Conservation (phyloP, 1,140 invertebrate genomes). For the Panulirus ornatus region DNA sequence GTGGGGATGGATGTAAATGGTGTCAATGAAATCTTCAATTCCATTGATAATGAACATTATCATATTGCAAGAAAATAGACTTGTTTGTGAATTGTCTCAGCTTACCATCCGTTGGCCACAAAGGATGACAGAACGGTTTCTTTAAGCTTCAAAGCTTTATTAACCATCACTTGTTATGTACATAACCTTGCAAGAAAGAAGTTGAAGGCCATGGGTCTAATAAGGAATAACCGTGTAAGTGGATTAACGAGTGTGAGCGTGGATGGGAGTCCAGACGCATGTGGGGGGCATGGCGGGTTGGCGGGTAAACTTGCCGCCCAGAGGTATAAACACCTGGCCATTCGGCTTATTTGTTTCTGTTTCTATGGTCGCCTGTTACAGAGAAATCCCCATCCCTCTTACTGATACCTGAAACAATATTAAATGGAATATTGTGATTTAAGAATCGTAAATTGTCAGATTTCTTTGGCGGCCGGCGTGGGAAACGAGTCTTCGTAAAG, state of each 20-base stretch:
- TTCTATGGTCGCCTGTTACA: too few relatives aligned
- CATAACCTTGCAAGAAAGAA: not conserved
- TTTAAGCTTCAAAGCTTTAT: not conserved
- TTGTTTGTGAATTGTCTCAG: not conserved
- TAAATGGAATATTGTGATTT: too few relatives aligned
- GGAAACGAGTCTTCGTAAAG: too few relatives aligned
- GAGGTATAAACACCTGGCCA: conserved; percentile 24
- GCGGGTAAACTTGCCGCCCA: conserved; percentile 61
- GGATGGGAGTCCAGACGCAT: conserved; percentile 5
- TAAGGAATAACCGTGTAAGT: too few relatives aligned
- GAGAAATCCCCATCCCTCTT: too few relatives aligned
- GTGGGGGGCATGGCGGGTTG: conserved; percentile 57
- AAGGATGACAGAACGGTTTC: not conserved
- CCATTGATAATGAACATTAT: too few relatives aligned
- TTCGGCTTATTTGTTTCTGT: not conserved
- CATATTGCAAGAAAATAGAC: not conserved
- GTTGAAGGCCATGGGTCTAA: not conserved
- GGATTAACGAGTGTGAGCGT: conserved; percentile 6
- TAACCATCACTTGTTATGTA: not conserved
- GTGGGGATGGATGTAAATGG: too few relatives aligned
- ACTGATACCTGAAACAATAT: too few relatives aligned
- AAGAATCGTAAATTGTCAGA: too few relatives aligned
- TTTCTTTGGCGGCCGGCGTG: too few relatives aligned
- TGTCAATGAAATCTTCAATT: too few relatives aligned
- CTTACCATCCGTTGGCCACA: not conserved